Percentiles rank a stretch among this genome's conserved stretches.
phyloP scores from a whole-genome alignment of 2,888 invertebrate genomes.

The Iselma pallidipennis region DNA sequence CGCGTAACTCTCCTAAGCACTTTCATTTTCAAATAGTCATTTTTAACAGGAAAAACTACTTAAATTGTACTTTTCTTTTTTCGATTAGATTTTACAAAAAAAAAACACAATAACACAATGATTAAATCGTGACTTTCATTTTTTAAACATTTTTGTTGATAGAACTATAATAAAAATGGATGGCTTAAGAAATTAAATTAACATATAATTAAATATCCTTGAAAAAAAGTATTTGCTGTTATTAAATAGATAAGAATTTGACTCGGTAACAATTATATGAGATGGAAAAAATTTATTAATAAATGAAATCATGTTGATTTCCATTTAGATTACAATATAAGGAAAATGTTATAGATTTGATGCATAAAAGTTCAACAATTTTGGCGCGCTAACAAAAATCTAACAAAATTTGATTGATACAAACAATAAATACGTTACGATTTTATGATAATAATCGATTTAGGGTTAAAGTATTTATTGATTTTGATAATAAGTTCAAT shows the following conservation, averaged over 20 bases:
- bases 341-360: not conserved
- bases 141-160: not conserved
- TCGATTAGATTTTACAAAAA: not conserved
- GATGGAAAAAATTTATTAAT: no score
- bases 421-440: not conserved
- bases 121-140: not conserved
- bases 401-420: not conserved
- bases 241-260: slow-evolving; percentile 7
- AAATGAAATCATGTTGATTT: no score
- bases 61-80: no score
- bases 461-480: no score
- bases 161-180: no score
- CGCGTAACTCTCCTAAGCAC: no score
- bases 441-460: not conserved
- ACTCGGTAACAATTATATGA: no score
- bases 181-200: no score
- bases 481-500: slow-evolving; percentile 2
- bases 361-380: slow-evolving; percentile 11
- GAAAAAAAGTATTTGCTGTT: slow-evolving; percentile 14
- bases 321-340: not conserved
- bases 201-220: slow-evolving; percentile 19
- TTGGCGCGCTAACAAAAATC: slow-evolving; percentile 13
- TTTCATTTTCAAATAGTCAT: no score
- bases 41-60: no score
- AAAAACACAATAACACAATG: not conserved